These are phyloP conservation scores for Eristalis tenax DNA, from an alignment of 2,888 invertebrate species.

Conservation along the genomic window DNA sequence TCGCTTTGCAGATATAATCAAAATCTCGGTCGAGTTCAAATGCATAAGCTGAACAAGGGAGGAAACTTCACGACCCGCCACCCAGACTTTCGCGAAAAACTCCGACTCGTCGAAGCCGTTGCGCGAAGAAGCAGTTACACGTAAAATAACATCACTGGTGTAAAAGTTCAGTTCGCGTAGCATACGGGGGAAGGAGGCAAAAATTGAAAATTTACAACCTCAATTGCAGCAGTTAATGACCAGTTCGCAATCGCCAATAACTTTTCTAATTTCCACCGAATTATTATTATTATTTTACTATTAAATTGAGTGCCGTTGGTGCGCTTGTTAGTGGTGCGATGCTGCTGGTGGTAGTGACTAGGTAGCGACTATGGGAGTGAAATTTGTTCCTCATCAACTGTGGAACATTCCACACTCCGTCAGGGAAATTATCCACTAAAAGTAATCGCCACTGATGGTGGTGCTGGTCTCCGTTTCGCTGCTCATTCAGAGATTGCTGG, in stretches of 20 bases:
- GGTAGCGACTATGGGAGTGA: not conserved
- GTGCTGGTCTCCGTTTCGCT: not conserved
- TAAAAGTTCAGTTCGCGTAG: constrained; percentile 32
- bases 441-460: constrained; percentile 35
- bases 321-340: not conserved
- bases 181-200: not conserved
- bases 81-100: not conserved
- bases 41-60: too few species aligned
- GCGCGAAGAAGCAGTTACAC: constrained; percentile 44
- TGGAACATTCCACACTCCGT: constrained; percentile 6
- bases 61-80: too few species aligned
- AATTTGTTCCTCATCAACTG: constrained; percentile 1
- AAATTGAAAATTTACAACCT: constrained; percentile 70
- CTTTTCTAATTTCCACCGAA: constrained; percentile 71
- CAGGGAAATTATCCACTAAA: constrained; percentile 50
- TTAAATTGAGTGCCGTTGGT: constrained; percentile 65
- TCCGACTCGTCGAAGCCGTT: constrained; percentile 4
- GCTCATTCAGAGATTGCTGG: not conserved
- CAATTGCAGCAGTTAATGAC: constrained; percentile 69
- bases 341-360: too few species aligned
- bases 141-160: constrained; percentile 38
- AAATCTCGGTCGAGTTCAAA: too few species aligned
- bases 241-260: constrained; percentile 69
- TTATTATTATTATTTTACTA: constrained; percentile 69
- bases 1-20: too few species aligned